A percentile compares a stretch with the other conserved stretches of the same genome.
Conservation (phyloP, 2,113 vertebrate genomes). For the Eretmochelys imbricata region DNA sequence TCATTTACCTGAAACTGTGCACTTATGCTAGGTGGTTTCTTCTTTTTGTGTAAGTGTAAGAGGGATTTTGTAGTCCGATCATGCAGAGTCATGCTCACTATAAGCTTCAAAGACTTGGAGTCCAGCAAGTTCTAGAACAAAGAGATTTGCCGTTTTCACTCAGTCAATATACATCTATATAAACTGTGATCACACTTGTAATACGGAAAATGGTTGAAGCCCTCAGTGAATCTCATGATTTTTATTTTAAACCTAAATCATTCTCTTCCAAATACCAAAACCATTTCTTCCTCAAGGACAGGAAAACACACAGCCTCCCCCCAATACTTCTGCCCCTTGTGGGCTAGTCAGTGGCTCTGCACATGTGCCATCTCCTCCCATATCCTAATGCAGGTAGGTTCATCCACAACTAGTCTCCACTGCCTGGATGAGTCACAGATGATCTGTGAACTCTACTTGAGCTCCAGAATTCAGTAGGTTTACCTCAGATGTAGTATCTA, state of each 20-base stretch:
- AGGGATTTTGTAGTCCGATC: constrained; percentile 96
- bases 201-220: not conserved
- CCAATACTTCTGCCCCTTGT: not conserved
- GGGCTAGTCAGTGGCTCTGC: not conserved
- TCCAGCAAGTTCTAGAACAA: constrained; percentile 90
- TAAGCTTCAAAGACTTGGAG: constrained; percentile 92
- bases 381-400: not conserved
- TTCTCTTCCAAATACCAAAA: not conserved
- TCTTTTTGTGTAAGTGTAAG: constrained; percentile 97
- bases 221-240: not conserved
- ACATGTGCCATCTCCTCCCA: not conserved
- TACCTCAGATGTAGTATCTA: not conserved
- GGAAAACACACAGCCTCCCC: not conserved
- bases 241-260: not conserved
- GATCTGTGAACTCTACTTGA: not conserved
- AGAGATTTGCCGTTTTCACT: not conserved
- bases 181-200: not conserved
- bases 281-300: not conserved
- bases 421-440: not conserved
- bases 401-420: not conserved
- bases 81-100: constrained; percentile 92
- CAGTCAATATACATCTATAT: not conserved
- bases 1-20: constrained; percentile 94
- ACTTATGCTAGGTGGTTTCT: constrained; percentile 96
- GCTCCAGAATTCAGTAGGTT: not conserved